Evolutionary conservation across 2,888 invertebrate genomes (phyloP), one percentile per base, ranked within the genome.

Genomic region (Athrips mouffetella): DNA sequence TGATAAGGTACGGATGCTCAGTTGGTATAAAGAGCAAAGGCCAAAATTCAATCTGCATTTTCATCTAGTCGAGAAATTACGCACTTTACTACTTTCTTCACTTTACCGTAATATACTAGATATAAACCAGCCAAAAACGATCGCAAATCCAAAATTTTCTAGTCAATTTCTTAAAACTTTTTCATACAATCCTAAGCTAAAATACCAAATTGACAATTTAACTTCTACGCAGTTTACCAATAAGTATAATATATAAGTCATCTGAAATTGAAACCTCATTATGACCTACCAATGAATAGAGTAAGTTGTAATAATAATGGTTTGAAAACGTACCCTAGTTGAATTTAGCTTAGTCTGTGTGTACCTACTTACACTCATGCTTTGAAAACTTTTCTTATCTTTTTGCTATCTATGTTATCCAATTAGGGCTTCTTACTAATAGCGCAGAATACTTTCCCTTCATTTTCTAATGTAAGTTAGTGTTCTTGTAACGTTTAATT

Each of bases 71-170:
- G 73, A 56, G 35, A 48, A 51, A 59, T 58, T 64, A 62, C 69
- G 70, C 73, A 72, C 71, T 69, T 58, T 63, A 56, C 55, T 55
- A 54, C 59, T 60, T 53, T 59, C 49, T 48, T 49, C 13, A 46
- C 46, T 27, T 57, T 53, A 49, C 55, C 54, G 49, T 61, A 59
- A 59, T 63, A 51, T 58, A 62, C 62, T 70, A 68, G 67, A 68
- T 73, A 69, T 73, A 70, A 67, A 60, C 61, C 76, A 77, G 73
- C 81, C 80, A 83, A 84, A 77, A 63, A 58, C 55, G 57, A 63
- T 54, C 72, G 76, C 67, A 55, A 79, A 82, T 80, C 84, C 82
- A 86, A 85, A 85, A 76, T 84, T 86, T 72, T 87, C 87, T 87
- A 87, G 87, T 87, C 87, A 87, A 78, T 74, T 67, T 69, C 58